These are phyloP conservation scores for Microcaecilia unicolor DNA, from an alignment of 2,797 vertebrate genomes.

Conservation along the genomic window DNA sequence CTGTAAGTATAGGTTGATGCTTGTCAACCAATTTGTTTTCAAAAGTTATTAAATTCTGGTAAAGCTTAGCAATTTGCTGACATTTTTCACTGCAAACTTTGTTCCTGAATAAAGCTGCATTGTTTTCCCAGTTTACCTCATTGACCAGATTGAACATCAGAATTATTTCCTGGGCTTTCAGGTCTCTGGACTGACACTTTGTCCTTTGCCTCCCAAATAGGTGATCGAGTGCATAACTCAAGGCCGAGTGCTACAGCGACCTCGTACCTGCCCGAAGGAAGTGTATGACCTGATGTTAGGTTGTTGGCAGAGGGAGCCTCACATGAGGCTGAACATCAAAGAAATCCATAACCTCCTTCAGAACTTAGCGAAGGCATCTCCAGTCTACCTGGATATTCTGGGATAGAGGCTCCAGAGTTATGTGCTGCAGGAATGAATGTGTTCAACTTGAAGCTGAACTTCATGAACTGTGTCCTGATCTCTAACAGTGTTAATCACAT, in stretches of 20 bases:
- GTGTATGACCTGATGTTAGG: conserved; percentile 97
- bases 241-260: conserved; percentile 91
- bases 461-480: conserved; percentile 52
- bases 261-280: conserved; percentile 91
- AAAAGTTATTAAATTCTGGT: too few species aligned
- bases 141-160: too few species aligned
- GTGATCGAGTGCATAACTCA: conserved; percentile 98
- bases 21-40: too few species aligned
- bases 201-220: too few species aligned
- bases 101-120: too few species aligned
- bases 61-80: too few species aligned
- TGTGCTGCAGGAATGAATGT: conserved; percentile 45
- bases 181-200: too few species aligned
- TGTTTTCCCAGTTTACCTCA: too few species aligned
- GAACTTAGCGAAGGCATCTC: conserved; percentile 94
- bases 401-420: conserved; percentile 63
- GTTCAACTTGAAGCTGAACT: conserved; percentile 57
- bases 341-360: conserved; percentile 90
- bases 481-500: conserved; percentile 56
- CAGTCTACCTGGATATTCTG: conserved; percentile 96
- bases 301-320: conserved; percentile 95
- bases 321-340: conserved; percentile 96
- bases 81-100: too few species aligned
- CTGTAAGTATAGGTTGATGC: too few species aligned
- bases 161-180: too few species aligned